Evolutionary conservation across 2,113 vertebrate genomes (phyloP).

Genomic region (Neolamprologus sp.): DNA sequence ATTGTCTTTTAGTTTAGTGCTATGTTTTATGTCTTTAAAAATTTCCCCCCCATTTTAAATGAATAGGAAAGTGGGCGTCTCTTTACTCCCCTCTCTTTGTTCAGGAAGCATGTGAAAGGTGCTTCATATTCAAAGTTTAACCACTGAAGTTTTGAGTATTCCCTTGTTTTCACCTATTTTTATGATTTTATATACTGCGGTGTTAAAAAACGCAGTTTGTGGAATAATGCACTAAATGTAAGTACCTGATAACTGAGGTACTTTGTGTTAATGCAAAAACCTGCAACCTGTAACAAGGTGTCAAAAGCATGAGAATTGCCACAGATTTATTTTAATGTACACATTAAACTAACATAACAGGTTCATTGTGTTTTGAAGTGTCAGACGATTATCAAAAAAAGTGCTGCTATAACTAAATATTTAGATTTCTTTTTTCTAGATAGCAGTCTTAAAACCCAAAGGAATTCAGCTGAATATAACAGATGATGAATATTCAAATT

Average conservation of each 20-base stretch:
- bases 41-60: fast-evolving
- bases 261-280: not conserved
- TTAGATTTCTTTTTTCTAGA: not conserved
- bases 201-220: not conserved
- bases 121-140: not conserved
- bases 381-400: not conserved
- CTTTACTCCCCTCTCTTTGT: not conserved
- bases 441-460: not conserved
- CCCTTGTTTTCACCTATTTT: not conserved
- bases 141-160: not conserved
- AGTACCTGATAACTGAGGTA: not conserved
- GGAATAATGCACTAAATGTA: not conserved
- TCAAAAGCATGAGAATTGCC: not conserved
- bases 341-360: not conserved
- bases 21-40: not conserved
- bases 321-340: not conserved
- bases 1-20: not conserved
- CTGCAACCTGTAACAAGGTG: not conserved
- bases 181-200: not conserved
- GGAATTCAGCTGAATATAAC: not conserved
- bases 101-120: not conserved
- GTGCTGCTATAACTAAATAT: not conserved
- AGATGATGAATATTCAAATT: not conserved
- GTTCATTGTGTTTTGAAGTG: not conserved
- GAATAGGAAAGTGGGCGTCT: not conserved